Conservation (phyloP, 1,140 invertebrate species). For the Drosophila bocki region DNA sequence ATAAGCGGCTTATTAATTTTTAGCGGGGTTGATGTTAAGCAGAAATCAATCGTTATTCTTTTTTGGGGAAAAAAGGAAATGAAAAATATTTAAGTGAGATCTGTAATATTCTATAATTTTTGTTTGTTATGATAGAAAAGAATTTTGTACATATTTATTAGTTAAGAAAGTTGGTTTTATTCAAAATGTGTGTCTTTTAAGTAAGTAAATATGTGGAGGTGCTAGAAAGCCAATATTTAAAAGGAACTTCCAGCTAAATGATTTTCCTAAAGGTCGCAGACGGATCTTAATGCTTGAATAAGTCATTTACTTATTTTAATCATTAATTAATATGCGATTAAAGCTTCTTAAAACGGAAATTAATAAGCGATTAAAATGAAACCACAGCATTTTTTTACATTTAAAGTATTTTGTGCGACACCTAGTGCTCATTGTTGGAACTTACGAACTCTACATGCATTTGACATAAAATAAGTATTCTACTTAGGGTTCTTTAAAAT, state of each 20-base stretch:
- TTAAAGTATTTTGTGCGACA: not conserved
- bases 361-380: too few relatives aligned
- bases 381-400: not conserved
- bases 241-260: not conserved
- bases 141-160: not conserved
- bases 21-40: too few relatives aligned
- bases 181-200: too few relatives aligned
- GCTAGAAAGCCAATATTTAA: not conserved
- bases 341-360: not conserved
- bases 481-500: not conserved
- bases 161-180: not conserved
- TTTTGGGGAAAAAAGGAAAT: not conserved
- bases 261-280: not conserved
- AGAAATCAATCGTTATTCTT: not conserved
- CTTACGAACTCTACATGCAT: not conserved
- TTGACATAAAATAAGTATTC: not conserved
- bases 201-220: not conserved
- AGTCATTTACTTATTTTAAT: too few relatives aligned
- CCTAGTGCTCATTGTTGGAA: slow-evolving; percentile 1
- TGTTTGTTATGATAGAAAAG: not conserved
- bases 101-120: not conserved
- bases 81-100: too few relatives aligned
- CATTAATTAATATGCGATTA: too few relatives aligned
- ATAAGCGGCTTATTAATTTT: not conserved
- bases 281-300: not conserved